phyloP scores from a whole-genome alignment of 2,113 vertebrate genomes.

The Pardalotus punctatus region DNA sequence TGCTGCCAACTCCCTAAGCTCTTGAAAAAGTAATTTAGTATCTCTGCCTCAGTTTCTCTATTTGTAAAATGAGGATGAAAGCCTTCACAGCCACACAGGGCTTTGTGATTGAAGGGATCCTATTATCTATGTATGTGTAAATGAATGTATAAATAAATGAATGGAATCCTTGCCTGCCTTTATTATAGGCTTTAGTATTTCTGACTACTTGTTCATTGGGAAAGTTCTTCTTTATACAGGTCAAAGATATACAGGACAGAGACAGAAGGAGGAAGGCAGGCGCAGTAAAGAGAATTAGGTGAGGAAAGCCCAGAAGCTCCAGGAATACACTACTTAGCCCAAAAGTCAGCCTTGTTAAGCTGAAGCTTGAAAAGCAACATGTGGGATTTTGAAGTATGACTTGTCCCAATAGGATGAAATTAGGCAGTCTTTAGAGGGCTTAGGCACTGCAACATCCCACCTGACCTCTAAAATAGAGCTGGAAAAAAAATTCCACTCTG shows the following conservation, averaged over 20 bases:
- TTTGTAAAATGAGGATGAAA: neutral
- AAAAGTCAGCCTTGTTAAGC: neutral
- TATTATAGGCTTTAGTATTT: neutral
- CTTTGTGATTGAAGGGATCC: neutral
- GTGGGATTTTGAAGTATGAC: neutral
- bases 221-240: neutral
- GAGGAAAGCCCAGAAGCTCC: neutral
- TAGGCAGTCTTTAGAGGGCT: neutral
- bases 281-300: neutral
- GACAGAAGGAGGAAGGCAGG: neutral
- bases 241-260: neutral
- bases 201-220: neutral
- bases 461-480: neutral
- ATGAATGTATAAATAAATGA: neutral
- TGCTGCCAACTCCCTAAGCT: neutral
- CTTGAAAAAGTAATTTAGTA: neutral
- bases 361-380: neutral
- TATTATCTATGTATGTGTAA: neutral
- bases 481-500: accelerated
- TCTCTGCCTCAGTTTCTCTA: neutral
- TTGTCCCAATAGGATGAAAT: neutral
- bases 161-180: neutral
- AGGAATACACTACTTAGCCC: neutral
- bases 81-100: neutral
- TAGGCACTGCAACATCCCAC: neutral